phyloP scores from a whole-genome alignment of 2,113 vertebrate genomes.

The Microtus pennsylvanicus region DNA sequence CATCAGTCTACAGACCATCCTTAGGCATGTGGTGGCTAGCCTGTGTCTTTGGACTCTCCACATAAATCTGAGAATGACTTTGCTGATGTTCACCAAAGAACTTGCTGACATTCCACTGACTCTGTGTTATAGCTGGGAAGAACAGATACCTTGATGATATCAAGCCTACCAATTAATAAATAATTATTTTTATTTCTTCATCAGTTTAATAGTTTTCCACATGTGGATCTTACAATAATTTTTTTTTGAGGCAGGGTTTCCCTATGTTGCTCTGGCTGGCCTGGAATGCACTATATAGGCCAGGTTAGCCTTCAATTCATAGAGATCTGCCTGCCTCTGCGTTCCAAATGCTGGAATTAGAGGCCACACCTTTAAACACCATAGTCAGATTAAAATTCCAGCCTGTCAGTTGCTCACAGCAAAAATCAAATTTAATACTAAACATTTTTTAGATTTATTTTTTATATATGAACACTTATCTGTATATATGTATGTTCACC shows the following conservation, averaged over 20 bases:
- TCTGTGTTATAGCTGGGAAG: not conserved
- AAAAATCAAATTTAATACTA: not conserved
- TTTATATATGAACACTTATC: not conserved
- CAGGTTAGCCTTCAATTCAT: not conserved
- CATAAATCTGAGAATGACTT: not conserved
- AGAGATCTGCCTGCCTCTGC: not conserved
- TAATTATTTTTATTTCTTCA: not conserved
- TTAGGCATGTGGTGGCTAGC: not conserved
- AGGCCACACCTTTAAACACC: not conserved
- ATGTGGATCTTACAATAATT: not conserved
- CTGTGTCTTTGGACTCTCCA: not conserved
- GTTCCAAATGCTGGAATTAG: not conserved
- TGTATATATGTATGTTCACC: not conserved
- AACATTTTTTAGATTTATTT: not conserved
- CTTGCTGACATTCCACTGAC: not conserved
- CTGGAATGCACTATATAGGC: not conserved
- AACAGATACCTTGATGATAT: not conserved
- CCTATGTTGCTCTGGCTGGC: not conserved
- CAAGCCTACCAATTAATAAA: not conserved
- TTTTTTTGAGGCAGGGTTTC: not conserved
- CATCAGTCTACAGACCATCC: not conserved
- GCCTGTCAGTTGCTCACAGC: not conserved
- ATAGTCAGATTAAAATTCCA: not conserved
- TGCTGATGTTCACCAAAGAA: not conserved
- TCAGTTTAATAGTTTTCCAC: not conserved